Conservation (phyloP, 35 echinoderm and acorn worm species). For the Anneissia japonica region DNA sequence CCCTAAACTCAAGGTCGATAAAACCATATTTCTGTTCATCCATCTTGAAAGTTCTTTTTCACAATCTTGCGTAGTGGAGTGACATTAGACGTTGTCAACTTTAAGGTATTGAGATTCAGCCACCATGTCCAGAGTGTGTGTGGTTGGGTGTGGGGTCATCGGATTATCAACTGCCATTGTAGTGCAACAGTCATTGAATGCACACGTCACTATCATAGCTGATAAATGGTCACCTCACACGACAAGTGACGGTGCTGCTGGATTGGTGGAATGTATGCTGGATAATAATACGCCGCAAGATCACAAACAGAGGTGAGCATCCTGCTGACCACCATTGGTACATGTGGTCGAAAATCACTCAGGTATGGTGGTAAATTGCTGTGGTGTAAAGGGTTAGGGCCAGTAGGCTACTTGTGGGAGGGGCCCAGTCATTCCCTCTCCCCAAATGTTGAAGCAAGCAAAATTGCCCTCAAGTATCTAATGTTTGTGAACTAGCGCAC, state of each 20-base stretch:
- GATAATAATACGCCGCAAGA: constrained; percentile 33
- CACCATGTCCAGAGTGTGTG: constrained; percentile 62
- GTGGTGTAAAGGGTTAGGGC: background rate
- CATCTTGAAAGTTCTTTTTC: too few relatives aligned
- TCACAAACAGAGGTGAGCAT: background rate
- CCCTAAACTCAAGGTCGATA: too few relatives aligned
- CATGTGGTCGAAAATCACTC: background rate
- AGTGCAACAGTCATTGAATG: constrained; percentile 38
- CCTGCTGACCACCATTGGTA: background rate
- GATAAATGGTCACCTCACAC: constrained; percentile 76
- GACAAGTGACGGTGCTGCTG: constrained; percentile 69
- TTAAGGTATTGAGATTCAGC: too few relatives aligned
- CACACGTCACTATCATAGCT: constrained; percentile 62
- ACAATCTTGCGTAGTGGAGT: too few relatives aligned
- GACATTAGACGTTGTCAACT: too few relatives aligned
- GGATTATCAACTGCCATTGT: constrained; percentile 53
- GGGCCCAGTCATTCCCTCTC: too few relatives aligned
- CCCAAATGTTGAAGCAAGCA: too few relatives aligned
- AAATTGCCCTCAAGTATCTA: too few relatives aligned
- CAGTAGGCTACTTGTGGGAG: background rate
- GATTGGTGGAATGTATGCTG: constrained; percentile 45
- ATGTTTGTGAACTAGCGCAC: too few relatives aligned
- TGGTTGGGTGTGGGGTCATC: constrained; percentile 75
- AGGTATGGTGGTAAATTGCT: background rate
- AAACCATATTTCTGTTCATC: too few relatives aligned